Evolutionary conservation across 2,113 vertebrate genomes (phyloP).

Genomic region (Sprattus sprattus): DNA sequence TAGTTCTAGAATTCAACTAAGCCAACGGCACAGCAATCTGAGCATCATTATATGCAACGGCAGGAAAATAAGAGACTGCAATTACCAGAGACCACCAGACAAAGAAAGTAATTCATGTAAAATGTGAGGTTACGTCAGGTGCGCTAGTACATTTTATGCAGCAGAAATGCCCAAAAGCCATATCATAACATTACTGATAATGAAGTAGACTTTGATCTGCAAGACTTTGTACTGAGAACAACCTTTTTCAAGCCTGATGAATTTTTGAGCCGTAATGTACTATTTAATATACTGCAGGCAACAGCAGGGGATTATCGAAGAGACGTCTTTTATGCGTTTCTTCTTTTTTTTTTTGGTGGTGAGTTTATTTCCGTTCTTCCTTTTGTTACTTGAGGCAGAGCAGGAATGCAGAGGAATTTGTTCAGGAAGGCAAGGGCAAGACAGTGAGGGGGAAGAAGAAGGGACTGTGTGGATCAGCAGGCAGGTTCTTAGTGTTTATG

Average conservation of each 20-base stretch:
- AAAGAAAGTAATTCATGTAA: background rate
- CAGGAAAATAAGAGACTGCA: background rate
- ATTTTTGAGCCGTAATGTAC: background rate
- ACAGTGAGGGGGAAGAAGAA: background rate
- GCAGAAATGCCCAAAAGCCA: background rate
- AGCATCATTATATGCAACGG: background rate
- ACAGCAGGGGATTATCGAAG: background rate
- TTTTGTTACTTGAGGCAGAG: background rate
- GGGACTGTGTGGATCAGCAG: slow-evolving; percentile 1
- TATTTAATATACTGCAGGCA: slow-evolving; percentile 1
- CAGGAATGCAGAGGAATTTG: background rate
- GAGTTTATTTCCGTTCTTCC: background rate
- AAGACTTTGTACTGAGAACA: background rate
- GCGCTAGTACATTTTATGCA: background rate
- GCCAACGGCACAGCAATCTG: background rate
- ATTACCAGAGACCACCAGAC: background rate
- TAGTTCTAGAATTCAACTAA: background rate
- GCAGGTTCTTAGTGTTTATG: background rate
- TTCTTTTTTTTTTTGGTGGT: background rate
- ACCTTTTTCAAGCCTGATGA: background rate
- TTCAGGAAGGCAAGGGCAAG: background rate
- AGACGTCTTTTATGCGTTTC: background rate
- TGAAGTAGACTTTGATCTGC: background rate
- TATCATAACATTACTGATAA: background rate
- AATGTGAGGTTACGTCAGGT: background rate